Evolutionary conservation across 1,140 invertebrate species (phyloP), one percentile per base, ranked within the genome.

Genomic region (Drosophila repleta): DNA sequence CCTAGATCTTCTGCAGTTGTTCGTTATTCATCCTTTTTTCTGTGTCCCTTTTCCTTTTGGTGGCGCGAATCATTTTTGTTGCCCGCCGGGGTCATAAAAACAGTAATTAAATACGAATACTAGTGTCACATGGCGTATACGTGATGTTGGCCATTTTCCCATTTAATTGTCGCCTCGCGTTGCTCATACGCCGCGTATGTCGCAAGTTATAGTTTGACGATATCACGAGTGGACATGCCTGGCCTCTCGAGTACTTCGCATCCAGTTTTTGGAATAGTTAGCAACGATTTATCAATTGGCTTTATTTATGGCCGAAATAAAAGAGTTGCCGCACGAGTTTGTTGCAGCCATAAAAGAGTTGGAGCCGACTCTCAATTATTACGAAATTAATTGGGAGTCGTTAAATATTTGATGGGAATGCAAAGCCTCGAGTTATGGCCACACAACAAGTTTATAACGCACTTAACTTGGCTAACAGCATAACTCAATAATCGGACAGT

Each of bases 71-170:
- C 58, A 74, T 55, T 72, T 71, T 71, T 71, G 48, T 20, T 62
- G 58, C 62, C 57, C 80, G 56, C 61, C 49, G 65, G 29, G 62
- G 45, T 58, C 75, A 88, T 83, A 70, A 88, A 88, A 88, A 60
- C 45, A 49, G 83, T 76, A 88, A 88, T 88, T 88, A 88, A 88
- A 83, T 84, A 88, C 73, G 73, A 79, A 75, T 83, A 88, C 79
- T 83, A 83, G 83, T 88, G 83, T 88, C 83, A 74, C 83, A 79
- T 88, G 66, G 79, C 79, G 79, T 56, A 79, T 83, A 88, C 83
- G 83, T 88, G 83, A 83, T 45, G 63, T 74, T 37, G 43, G 58
- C 45, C 53, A 37, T 39, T 56, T 79, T 74, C 71, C 13, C 78
- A 37, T 65, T 83, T 88, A 78, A 76, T 75, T 77, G 71, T 60